phyloP scores from a whole-genome alignment of 2,797 vertebrate genomes.

The Labeo calbasu region DNA sequence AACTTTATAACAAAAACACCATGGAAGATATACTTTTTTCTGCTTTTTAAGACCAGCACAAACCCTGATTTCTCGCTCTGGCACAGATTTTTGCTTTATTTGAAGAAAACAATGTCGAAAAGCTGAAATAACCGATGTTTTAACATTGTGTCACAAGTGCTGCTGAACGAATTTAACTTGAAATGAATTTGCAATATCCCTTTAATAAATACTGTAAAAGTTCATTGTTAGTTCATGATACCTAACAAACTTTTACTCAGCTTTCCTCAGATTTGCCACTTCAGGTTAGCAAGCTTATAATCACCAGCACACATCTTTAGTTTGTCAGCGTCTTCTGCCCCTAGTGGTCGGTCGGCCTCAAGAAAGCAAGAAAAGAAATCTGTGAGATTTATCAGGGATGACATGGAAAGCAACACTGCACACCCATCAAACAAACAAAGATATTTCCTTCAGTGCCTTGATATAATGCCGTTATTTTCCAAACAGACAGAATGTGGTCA shows the following conservation, averaged over 20 bases:
- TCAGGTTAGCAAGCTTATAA: background rate
- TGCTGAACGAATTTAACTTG: background rate
- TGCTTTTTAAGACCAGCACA: background rate
- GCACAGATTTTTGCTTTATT: background rate
- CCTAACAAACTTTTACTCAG: background rate
- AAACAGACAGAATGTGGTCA: constrained; percentile 42
- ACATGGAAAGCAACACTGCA: constrained; percentile 43
- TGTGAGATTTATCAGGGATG: constrained; percentile 36
- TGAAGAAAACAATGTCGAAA: background rate
- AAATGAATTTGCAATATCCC: background rate
- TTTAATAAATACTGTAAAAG: background rate
- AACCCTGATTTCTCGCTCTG: background rate
- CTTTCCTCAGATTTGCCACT: background rate
- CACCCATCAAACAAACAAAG: constrained; percentile 49
- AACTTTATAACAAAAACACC: too few relatives aligned
- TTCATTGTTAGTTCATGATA: background rate
- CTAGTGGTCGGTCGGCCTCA: constrained; percentile 43
- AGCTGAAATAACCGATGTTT: background rate
- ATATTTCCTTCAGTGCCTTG: constrained; percentile 33
- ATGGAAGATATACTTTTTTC: too few relatives aligned
- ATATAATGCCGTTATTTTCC: constrained; percentile 28
- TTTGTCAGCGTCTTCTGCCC: constrained; percentile 57
- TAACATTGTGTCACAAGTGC: background rate
- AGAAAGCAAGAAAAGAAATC: constrained; percentile 19
- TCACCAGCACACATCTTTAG: background rate